phyloP scores from a whole-genome alignment of 2,113 vertebrate genomes.

The Pleuronectes platessa region DNA sequence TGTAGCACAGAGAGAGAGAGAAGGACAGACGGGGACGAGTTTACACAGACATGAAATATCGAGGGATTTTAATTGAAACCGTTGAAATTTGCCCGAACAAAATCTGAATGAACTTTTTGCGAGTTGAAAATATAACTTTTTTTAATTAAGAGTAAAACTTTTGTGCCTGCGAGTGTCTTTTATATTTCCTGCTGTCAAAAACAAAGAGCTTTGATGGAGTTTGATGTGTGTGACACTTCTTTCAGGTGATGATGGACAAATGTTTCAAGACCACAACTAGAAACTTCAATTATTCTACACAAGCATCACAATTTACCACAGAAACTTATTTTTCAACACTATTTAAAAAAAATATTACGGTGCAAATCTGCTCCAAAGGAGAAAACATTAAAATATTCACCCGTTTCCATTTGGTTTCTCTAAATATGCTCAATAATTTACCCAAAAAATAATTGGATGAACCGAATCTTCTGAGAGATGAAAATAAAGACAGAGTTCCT shows the following conservation, averaged over 20 bases:
- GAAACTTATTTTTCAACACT: not conserved
- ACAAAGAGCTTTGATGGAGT: not conserved
- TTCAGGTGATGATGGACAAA: not conserved
- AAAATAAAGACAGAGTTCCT: slow-evolving; percentile 29
- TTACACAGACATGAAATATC: not conserved
- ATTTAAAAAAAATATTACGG: not conserved
- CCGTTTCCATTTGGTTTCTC: not conserved
- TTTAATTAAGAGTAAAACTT: not conserved
- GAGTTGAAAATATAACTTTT: not conserved
- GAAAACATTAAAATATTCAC: not conserved
- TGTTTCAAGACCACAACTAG: not conserved
- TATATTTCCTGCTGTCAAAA: slow-evolving; percentile 1
- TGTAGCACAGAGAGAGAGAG: not conserved
- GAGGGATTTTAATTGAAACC: not conserved
- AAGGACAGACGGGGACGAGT: not conserved
- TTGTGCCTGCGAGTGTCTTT: not conserved
- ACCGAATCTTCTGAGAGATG: slow-evolving; percentile 4
- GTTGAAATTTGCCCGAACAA: not conserved
- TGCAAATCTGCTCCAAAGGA: not conserved
- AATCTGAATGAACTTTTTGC: not conserved
- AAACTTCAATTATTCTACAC: not conserved
- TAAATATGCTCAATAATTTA: slow-evolving; percentile 12
- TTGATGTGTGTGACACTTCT: not conserved
- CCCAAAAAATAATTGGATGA: slow-evolving; percentile 26
- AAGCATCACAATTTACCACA: not conserved